phyloP scores from a whole-genome alignment of 2,113 vertebrate genomes.

The Pseudorasbora parva region DNA sequence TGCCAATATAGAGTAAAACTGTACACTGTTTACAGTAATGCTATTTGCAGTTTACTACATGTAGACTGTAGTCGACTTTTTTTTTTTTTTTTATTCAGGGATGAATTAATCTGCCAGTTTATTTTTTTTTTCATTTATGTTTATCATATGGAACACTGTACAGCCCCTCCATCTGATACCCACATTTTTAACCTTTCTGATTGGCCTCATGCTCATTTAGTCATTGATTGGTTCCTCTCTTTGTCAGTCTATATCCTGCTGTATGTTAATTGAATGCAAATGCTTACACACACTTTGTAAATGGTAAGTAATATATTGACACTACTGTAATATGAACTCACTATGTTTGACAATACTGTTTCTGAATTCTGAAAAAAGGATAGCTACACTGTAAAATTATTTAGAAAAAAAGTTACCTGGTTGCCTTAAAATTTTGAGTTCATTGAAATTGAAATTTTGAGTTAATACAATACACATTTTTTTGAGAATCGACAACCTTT shows the following conservation, averaged over 20 bases:
- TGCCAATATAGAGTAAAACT: not conserved
- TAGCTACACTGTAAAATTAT: no score
- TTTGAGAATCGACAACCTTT: no score
- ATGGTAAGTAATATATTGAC: not conserved
- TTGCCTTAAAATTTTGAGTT: no score
- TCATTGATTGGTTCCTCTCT: not conserved
- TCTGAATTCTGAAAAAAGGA: no score
- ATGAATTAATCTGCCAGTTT: not conserved
- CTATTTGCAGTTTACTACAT: not conserved
- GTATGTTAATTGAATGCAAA: not conserved
- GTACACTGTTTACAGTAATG: not conserved
- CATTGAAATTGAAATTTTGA: no score
- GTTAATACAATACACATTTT: no score
- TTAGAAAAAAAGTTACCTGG: no score
- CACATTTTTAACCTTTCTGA: not conserved
- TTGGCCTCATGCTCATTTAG: not conserved
- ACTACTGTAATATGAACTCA: not conserved
- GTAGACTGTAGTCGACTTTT: not conserved
- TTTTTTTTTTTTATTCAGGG: not conserved
- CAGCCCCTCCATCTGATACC: not conserved
- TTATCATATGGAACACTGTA: not conserved
- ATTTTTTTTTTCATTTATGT: no score
- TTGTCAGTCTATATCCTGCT: not conserved
- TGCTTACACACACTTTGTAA: not conserved
- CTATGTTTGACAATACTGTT: not conserved